A percentile compares a stretch with the other conserved stretches of the same genome.
These are phyloP conservation scores for Pseudolaguvia tuberculata DNA, from an alignment of 2,113 vertebrate species.

Conservation along the genomic window DNA sequence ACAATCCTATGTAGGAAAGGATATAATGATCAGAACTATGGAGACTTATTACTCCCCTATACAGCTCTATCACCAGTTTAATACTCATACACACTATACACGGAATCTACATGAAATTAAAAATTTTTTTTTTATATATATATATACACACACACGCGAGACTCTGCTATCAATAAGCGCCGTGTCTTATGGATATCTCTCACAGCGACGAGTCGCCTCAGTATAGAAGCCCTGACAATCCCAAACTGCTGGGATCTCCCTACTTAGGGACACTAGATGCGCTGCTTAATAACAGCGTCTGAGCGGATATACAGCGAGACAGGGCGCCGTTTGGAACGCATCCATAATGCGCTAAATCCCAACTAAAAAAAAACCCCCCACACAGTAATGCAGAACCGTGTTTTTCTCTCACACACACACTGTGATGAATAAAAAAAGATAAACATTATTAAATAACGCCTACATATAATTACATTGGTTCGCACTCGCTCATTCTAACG, in stretches of 20 bases:
- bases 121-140: too few species aligned
- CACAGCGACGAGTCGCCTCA: not conserved
- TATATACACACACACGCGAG: too few species aligned
- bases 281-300: not conserved
- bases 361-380: not conserved
- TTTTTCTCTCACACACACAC: not conserved
- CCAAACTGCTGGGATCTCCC: not conserved
- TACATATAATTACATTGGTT: not conserved
- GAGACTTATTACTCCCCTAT: too few species aligned
- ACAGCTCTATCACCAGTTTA: too few species aligned
- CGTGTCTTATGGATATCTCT: not conserved
- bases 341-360: conserved; percentile 17
- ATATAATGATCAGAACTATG: too few species aligned
- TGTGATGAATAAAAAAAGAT: not conserved
- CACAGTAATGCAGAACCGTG: not conserved
- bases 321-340: conserved; percentile 7
- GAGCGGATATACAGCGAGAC: not conserved
- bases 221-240: not conserved
- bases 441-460: not conserved
- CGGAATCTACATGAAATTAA: too few species aligned
- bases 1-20: not conserved
- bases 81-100: too few species aligned
- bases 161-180: not conserved
- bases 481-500: not conserved
- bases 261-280: conserved; percentile 1